Evolutionary conservation across 2,888 invertebrate genomes (phyloP).

Genomic region (Myathropa florea): DNA sequence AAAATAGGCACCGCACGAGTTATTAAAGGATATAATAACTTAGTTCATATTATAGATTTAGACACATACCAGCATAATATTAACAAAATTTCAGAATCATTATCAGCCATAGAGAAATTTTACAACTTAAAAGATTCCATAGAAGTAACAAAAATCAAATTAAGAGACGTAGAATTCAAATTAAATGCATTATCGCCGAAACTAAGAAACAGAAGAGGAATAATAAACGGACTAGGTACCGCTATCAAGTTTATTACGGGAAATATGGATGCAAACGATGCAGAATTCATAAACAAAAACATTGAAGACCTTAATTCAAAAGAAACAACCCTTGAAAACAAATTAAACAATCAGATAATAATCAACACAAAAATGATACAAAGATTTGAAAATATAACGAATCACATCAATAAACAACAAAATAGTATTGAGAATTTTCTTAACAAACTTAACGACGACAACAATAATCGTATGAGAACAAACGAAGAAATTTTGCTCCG

Average conservation of each 20-base stretch:
- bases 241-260: slow-evolving; percentile 31
- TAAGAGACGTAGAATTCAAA: slow-evolving; percentile 16
- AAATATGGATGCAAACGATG: slow-evolving; percentile 20
- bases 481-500: slow-evolving; percentile 2
- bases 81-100: background rate
- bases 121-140: slow-evolving; percentile 19
- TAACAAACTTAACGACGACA: background rate
- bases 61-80: background rate
- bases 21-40: background rate
- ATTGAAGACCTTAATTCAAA: slow-evolving; percentile 7
- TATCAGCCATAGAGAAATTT: too few relatives aligned
- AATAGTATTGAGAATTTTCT: background rate
- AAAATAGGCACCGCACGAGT: slow-evolving; percentile 2
- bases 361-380: slow-evolving; percentile 12
- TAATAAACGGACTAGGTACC: slow-evolving; percentile 28
- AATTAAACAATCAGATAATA: background rate
- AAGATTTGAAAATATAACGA: slow-evolving; percentile 39
- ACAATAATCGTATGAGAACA: background rate
- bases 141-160: too few relatives aligned
- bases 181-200: background rate
- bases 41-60: background rate
- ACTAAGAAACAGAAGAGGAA: slow-evolving; percentile 16
- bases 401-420: slow-evolving; percentile 28
- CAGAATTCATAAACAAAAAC: too few relatives aligned
- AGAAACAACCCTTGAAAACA: slow-evolving; percentile 1